These are phyloP conservation scores for Ageneiosus marmoratus DNA, from an alignment of 2,113 vertebrate genomes.

Conservation along the genomic window DNA sequence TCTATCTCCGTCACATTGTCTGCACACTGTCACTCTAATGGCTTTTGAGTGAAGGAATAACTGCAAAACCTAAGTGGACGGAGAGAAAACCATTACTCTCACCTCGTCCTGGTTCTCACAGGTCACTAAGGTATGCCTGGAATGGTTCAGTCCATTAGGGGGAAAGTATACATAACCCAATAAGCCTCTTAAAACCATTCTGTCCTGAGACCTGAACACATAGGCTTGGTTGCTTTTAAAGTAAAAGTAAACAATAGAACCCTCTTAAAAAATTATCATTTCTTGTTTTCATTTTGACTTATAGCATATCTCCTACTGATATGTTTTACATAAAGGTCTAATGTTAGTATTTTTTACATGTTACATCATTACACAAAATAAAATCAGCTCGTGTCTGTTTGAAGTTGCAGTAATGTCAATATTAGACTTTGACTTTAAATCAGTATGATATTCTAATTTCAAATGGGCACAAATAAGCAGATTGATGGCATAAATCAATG, in stretches of 20 bases:
- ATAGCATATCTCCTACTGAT: neutral
- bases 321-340: neutral
- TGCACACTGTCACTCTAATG: conserved; percentile 79
- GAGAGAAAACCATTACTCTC: conserved; percentile 66
- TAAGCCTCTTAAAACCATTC: conserved; percentile 67
- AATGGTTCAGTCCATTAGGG: conserved; percentile 73
- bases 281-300: neutral
- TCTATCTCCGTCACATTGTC: no score
- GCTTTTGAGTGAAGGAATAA: conserved; percentile 62
- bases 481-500: neutral
- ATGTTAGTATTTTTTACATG: neutral
- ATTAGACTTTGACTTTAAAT: neutral
- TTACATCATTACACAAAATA: neutral
- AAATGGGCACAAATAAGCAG: neutral
- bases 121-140: conserved; percentile 67
- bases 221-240: conserved; percentile 6
- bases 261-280: neutral
- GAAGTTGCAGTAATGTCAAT: neutral
- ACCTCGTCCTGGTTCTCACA: conserved; percentile 70
- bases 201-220: conserved; percentile 31
- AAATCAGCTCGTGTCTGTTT: neutral
- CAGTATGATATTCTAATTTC: neutral
- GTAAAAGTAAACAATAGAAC: neutral
- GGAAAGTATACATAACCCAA: conserved; percentile 66
- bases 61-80: conserved; percentile 33